Percentiles rank a stretch among this genome's conserved stretches.
Evolutionary conservation across 2,888 invertebrate species (phyloP).

Genomic region (Eurytoma adleriae): DNA sequence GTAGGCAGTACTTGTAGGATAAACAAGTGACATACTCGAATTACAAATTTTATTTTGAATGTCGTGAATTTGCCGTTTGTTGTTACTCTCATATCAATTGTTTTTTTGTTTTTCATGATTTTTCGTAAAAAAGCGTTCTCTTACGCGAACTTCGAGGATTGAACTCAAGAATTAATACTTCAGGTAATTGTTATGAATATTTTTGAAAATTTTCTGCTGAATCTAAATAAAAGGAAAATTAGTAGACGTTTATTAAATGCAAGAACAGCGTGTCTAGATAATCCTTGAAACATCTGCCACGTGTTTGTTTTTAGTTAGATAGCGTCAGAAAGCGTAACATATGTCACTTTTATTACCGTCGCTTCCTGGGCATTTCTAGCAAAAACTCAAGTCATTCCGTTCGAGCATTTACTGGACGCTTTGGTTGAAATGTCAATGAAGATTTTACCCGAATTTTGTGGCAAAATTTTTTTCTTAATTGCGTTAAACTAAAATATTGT

Average conservation of each 20-base stretch:
- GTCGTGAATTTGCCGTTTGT: too few species aligned
- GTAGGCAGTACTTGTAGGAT: too few species aligned
- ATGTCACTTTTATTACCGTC: conserved; percentile 33
- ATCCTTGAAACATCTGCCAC: conserved; percentile 35
- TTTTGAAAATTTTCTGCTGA: too few species aligned
- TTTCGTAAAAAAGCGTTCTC: too few species aligned
- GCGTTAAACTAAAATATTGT: conserved; percentile 10
- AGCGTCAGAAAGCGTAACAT: conserved; percentile 30
- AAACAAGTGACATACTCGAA: too few species aligned
- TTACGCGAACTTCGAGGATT: too few species aligned
- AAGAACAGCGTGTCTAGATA: not conserved
- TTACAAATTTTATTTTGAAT: too few species aligned
- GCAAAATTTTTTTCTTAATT: conserved; percentile 5
- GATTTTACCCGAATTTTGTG: not conserved
- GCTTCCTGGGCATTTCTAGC: not conserved
- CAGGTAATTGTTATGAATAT: too few species aligned
- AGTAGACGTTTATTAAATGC: conserved; percentile 5
- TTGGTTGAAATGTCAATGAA: conserved; percentile 5
- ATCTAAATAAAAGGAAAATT: not conserved
- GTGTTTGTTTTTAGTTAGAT: conserved; percentile 38
- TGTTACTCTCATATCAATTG: too few species aligned
- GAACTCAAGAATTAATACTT: too few species aligned
- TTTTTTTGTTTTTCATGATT: too few species aligned
- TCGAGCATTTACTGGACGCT: not conserved
- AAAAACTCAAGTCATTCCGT: conserved; percentile 6